Evolutionary conservation across 2,888 invertebrate genomes (phyloP).

Genomic region (Chymomyza amoena): DNA sequence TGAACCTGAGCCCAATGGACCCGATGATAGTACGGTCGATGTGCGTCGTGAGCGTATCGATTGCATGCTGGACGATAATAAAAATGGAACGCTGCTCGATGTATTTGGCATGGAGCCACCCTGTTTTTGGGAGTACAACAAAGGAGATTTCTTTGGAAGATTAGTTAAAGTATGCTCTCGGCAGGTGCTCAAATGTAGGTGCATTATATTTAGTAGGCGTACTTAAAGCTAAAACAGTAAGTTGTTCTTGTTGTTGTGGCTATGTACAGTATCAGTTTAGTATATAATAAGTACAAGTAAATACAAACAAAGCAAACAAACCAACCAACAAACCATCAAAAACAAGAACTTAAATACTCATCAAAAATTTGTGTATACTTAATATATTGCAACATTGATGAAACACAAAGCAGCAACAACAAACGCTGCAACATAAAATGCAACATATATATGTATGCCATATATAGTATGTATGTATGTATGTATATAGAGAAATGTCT

Average conservation of each 20-base stretch:
- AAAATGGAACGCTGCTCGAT: constrained; percentile 91
- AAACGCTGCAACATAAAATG: constrained; percentile 57
- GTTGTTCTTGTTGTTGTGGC: background rate
- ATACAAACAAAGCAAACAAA: background rate
- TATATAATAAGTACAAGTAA: background rate
- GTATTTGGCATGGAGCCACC: constrained; percentile 94
- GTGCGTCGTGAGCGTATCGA: constrained; percentile 87
- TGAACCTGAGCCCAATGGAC: constrained; percentile 83
- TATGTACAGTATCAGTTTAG: constrained; percentile 1
- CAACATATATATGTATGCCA: constrained; percentile 44
- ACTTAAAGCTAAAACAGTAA: background rate
- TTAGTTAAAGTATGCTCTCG: constrained; percentile 58
- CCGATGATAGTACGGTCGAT: constrained; percentile 85
- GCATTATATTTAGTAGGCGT: background rate
- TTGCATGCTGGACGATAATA: constrained; percentile 89
- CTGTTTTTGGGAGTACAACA: constrained; percentile 81
- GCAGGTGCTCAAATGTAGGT: constrained; percentile 18
- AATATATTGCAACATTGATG: background rate
- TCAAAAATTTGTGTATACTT: background rate
- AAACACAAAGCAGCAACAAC: background rate
- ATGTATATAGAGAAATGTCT: background rate
- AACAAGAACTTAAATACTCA: background rate
- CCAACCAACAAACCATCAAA: background rate
- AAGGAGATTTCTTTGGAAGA: constrained; percentile 80
- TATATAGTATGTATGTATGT: background rate